These are phyloP conservation scores for Trididemnum nubilum DNA, from an alignment of 23 tunicate genomes.

Conservation along the genomic window DNA sequence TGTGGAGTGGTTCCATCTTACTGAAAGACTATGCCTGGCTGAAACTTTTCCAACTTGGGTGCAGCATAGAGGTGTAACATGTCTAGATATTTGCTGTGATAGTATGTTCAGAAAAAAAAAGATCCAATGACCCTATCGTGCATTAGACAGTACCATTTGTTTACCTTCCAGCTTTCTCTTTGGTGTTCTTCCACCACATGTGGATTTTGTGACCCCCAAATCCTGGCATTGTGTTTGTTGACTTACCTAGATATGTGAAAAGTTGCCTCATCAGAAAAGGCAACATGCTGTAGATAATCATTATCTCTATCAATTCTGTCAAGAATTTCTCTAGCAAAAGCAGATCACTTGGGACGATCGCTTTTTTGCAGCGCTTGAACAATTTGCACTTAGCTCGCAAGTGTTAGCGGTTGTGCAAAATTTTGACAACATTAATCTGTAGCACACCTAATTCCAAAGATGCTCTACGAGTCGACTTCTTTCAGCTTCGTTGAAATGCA, in stretches of 20 bases:
- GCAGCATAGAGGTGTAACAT: background rate
- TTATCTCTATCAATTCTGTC: background rate
- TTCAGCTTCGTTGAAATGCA: constrained; percentile 6
- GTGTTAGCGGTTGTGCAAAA: constrained; percentile 1
- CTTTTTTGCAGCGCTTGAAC: background rate
- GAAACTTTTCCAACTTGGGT: constrained; percentile 8
- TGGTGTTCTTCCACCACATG: background rate
- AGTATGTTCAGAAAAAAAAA: background rate
- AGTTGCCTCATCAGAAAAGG: too few relatives aligned
- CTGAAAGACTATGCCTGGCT: constrained; percentile 12
- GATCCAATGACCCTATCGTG: too few relatives aligned
- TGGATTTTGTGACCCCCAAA: background rate
- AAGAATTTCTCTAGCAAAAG: too few relatives aligned
- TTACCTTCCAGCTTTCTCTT: too few relatives aligned
- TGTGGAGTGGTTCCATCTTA: constrained; percentile 2
- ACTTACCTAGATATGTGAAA: too few relatives aligned
- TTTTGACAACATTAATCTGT: constrained; percentile 11
- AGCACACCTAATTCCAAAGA: constrained; percentile 6
- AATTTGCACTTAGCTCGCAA: background rate
- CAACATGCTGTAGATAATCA: background rate
- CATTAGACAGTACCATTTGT: too few relatives aligned
- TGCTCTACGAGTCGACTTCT: background rate
- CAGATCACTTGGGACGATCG: background rate
- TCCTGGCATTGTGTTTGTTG: background rate
- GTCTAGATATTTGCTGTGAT: constrained; percentile 8